Conservation (phyloP, 2,888 invertebrate genomes). For the Sphinx pinastri region DNA sequence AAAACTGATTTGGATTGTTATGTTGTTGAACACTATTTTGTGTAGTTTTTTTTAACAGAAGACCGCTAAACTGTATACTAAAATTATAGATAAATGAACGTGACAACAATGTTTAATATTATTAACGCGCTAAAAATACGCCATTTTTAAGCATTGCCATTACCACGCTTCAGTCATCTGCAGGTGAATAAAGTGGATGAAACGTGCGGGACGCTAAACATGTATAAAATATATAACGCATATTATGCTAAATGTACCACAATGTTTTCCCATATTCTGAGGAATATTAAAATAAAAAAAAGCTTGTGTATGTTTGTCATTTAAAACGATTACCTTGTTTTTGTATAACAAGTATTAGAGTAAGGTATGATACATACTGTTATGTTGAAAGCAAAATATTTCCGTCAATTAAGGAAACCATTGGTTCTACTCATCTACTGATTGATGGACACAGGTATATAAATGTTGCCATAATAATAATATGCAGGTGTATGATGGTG, state of each 20-base stretch:
- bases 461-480: constrained; percentile 40
- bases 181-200: neutral
- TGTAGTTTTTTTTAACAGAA: no score
- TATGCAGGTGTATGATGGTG: constrained; percentile 25
- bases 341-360: constrained; percentile 12
- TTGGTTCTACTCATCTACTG: constrained; percentile 11
- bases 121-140: neutral
- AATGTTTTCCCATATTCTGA: constrained; percentile 7
- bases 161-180: neutral
- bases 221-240: constrained; percentile 8
- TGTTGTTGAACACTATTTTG: no score
- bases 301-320: constrained; percentile 14
- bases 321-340: constrained; percentile 12
- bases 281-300: constrained; percentile 2
- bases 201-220: constrained; percentile 15
- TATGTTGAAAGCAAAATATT: neutral
- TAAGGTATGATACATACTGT: constrained; percentile 17
- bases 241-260: neutral
- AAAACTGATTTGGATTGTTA: no score
- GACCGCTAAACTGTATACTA: no score
- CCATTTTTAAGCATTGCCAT: neutral
- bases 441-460: constrained; percentile 14
- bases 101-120: neutral
- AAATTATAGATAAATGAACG: no score
- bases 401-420: constrained; percentile 12